These are phyloP conservation scores for Lepidurus arcticus DNA, from an alignment of 1,140 invertebrate genomes.

Conservation along the genomic window DNA sequence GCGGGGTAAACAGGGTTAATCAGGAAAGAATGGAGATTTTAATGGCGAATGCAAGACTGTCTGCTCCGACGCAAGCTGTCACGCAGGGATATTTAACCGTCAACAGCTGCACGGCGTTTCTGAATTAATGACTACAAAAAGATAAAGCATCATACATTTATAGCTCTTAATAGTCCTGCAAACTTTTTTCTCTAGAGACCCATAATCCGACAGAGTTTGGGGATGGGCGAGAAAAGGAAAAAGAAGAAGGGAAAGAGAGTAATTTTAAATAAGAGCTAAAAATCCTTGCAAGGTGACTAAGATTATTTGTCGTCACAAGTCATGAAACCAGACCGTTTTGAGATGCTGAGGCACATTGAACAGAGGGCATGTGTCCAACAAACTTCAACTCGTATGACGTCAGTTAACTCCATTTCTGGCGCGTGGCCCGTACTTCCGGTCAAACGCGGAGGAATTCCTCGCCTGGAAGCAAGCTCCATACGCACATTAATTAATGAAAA, in stretches of 20 bases:
- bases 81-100: constrained; percentile 5
- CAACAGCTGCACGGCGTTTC: constrained; percentile 16
- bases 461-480: background rate
- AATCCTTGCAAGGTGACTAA: constrained; percentile 15
- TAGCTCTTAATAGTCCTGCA: background rate
- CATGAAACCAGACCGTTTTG: background rate
- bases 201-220: background rate
- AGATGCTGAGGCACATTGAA: background rate
- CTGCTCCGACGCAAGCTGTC: background rate
- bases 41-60: background rate
- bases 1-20: background rate
- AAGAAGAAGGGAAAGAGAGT: background rate
- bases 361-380: constrained; percentile 20
- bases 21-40: background rate
- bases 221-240: too few species aligned
- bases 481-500: background rate
- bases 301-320: constrained; percentile 1
- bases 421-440: constrained; percentile 9
- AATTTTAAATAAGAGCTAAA: background rate
- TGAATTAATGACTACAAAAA: background rate
- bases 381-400: constrained; percentile 12
- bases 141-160: constrained; percentile 14
- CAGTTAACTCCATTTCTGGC: constrained; percentile 10
- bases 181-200: background rate
- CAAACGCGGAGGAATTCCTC: constrained; percentile 13